Evolutionary conservation across 2,113 vertebrate genomes (phyloP).

Genomic region (Gnathonemus longibarbis): DNA sequence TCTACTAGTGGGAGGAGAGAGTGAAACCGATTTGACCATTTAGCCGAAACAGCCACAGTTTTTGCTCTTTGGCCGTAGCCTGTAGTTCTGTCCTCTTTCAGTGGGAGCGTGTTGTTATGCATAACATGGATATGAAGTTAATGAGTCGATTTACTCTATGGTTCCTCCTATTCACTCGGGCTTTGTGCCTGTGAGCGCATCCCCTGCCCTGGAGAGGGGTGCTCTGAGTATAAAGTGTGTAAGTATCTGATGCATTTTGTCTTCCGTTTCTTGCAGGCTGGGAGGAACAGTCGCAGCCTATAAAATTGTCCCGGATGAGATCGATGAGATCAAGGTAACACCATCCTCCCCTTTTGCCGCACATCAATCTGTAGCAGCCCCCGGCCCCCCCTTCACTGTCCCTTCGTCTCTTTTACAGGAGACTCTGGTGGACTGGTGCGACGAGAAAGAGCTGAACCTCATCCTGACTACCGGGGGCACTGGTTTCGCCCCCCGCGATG

Average conservation of each 20-base stretch:
- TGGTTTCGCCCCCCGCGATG: conserved; percentile 93
- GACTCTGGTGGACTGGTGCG: conserved; percentile 94
- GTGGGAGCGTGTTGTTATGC: not conserved
- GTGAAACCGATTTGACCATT: not conserved
- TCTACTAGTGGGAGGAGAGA: not conserved
- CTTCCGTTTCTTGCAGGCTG: conserved; percentile 71
- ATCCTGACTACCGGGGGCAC: conserved; percentile 98
- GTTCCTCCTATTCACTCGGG: not conserved
- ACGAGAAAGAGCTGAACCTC: conserved; percentile 95
- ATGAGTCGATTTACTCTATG: not conserved
- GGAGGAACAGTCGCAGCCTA: conserved; percentile 92
- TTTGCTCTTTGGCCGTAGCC: not conserved
- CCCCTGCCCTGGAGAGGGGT: not conserved
- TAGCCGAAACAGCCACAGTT: not conserved
- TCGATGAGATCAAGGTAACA: conserved; percentile 95
- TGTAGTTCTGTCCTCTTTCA: not conserved
- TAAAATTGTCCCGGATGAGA: conserved; percentile 97
- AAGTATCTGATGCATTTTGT: not conserved
- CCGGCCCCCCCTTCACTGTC: not conserved
- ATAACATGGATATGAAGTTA: not conserved
- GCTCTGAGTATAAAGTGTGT: not conserved
- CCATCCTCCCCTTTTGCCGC: not conserved
- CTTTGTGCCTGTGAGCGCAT: not conserved
- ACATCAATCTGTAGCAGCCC: not conserved
- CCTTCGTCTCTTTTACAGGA: conserved; percentile 58